These are phyloP conservation scores for Holacanthella duospinosa DNA, from an alignment of 2,888 invertebrate genomes.

Conservation along the genomic window DNA sequence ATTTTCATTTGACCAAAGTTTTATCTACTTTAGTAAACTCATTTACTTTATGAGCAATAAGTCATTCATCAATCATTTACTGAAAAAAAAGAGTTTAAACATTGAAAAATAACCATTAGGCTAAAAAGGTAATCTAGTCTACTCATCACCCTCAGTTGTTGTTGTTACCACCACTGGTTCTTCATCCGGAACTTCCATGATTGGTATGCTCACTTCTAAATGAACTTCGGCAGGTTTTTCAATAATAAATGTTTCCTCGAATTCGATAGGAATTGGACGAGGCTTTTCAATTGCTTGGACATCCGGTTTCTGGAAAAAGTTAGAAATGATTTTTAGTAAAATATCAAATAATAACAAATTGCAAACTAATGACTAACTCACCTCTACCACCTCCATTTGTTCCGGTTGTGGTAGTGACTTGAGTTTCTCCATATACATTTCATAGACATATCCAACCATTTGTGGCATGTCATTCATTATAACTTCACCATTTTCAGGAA, in stretches of 20 bases:
- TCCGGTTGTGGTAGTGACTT: constrained; percentile 41
- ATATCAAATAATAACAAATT: too few relatives aligned
- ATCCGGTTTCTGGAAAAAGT: background rate
- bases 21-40: too few relatives aligned
- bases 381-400: too few relatives aligned
- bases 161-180: background rate
- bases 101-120: too few relatives aligned
- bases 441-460: constrained; percentile 90
- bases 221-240: constrained; percentile 17
- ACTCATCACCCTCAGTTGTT: too few relatives aligned
- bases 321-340: too few relatives aligned
- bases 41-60: too few relatives aligned
- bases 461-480: constrained; percentile 77
- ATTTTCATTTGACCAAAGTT: too few relatives aligned
- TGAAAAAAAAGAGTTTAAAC: too few relatives aligned
- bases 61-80: too few relatives aligned
- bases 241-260: constrained; percentile 20
- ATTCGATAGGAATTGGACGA: constrained; percentile 19
- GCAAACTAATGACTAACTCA: too few relatives aligned
- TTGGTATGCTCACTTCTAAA: background rate
- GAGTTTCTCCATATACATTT: constrained; percentile 72
- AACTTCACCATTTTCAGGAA: constrained; percentile 38
- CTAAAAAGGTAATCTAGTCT: too few relatives aligned
- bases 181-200: background rate
- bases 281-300: background rate